Evolutionary conservation across 2,888 invertebrate genomes (phyloP), one percentile per base, ranked within the genome.

Genomic region (Zaprionus bogoriensis): DNA sequence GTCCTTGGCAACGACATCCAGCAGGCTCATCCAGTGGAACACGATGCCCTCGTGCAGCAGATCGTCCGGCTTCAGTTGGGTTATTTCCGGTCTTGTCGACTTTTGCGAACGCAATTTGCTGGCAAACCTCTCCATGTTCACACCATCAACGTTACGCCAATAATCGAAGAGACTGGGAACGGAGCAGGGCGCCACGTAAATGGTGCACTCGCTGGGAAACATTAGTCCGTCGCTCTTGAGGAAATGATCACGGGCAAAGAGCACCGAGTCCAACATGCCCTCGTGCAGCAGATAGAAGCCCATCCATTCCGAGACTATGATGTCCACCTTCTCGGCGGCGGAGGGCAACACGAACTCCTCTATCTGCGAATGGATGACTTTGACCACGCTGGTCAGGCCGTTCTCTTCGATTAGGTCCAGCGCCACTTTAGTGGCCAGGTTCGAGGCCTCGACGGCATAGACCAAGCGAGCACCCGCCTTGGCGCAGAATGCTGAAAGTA

Each of bases 291-390:
- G 92, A 91, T 97, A 98, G 90, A 98, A 98, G 0, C 98, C 98
- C 98, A 99, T 99, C 98, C 98, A 99, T 91, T 99, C 98, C 0
- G 98, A 98, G 4, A 99, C 94, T 68, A 99, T 96, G 7, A 97
- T 93, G 90, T 98, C 98, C 1, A 97, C 96, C 90, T 95, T 94
- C 6, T 92, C 92, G 48, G 93, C 79, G 4, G 89, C 91, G 2
- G 67, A 76, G 0, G 95, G 94, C 47, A 96, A 89, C 1, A 90
- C 88, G 2, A 97, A 92, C 86, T 97, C 95, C 47, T 90, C 89
- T 0, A 90, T 77, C 59, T 75, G 74, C 0, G 85, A 87, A 9
- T 87, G 83, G 20, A 89, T 84, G 39, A 97, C 93, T 64, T 95
- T 93, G 68, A 96, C 94, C 46, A 94, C 87, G 77, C 93, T 87